Conservation (phyloP, 2,888 invertebrate species). For the Papilio elwesi region DNA sequence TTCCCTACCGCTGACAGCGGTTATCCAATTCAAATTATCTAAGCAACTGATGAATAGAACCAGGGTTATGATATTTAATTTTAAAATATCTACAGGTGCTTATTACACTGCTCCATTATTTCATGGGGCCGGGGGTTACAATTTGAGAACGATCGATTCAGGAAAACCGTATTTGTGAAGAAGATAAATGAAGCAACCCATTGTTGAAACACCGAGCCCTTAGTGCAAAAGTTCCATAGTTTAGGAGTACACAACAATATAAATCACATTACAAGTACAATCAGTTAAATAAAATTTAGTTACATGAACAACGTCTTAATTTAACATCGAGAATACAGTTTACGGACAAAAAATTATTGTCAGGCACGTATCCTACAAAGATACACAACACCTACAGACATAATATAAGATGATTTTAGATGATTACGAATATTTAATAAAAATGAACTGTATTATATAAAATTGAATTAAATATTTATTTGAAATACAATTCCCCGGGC, state of each 20-base stretch:
- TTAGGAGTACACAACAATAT: slow-evolving; percentile 11
- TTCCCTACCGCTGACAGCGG: too few species aligned
- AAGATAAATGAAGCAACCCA: too few species aligned
- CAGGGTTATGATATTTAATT: not conserved
- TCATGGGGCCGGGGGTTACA: too few species aligned
- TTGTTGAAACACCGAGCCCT: not conserved
- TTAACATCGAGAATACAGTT: slow-evolving; percentile 26
- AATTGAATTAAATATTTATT: not conserved
- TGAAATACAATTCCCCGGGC: slow-evolving; percentile 17
- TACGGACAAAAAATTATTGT: slow-evolving; percentile 23
- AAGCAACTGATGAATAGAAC: not conserved
- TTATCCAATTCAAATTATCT: not conserved
- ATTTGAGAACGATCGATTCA: too few species aligned
- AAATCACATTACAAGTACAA: slow-evolving; percentile 1
- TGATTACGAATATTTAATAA: not conserved
- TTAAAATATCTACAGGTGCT: too few species aligned
- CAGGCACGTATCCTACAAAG: not conserved
- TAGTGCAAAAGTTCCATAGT: not conserved
- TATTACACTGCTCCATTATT: too few species aligned
- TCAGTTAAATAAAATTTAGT: slow-evolving; percentile 3
- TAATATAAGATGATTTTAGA: not conserved
- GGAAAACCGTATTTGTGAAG: too few species aligned
- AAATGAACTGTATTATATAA: not conserved
- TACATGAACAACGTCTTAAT: slow-evolving; percentile 4
- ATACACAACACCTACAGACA: slow-evolving; percentile 3